A percentile compares a stretch with the other conserved stretches of the same genome.
phyloP scores from a whole-genome alignment of 2,113 vertebrate species.

The Plotosus lineatus region DNA sequence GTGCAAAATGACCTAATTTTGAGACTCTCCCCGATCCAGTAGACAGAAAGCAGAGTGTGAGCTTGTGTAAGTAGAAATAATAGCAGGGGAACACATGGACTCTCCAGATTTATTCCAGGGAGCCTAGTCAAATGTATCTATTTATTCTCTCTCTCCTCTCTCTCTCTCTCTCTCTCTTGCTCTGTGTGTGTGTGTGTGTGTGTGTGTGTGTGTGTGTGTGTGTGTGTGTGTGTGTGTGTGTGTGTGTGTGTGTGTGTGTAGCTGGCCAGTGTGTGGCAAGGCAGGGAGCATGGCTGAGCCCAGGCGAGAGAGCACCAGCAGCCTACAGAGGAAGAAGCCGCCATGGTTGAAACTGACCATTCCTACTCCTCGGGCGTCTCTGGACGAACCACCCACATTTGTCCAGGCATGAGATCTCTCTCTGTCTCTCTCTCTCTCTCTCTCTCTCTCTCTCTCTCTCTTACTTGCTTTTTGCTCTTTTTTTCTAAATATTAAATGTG shows the following conservation, averaged over 20 bases:
- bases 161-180: background rate
- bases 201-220: slow-evolving; percentile 54
- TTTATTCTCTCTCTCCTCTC: slow-evolving; percentile 5
- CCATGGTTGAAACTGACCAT: slow-evolving; percentile 96
- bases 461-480: background rate
- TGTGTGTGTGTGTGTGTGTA: slow-evolving; percentile 37
- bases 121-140: background rate
- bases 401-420: slow-evolving; percentile 74
- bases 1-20: background rate
- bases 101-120: background rate
- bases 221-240: slow-evolving; percentile 37
- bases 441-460: background rate
- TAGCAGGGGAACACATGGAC: background rate
- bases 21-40: background rate
- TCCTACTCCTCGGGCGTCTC: slow-evolving; percentile 69
- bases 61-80: background rate
- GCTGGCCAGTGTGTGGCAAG: slow-evolving; percentile 72
- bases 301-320: slow-evolving; percentile 89
- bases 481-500: too few relatives aligned
- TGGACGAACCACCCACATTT: slow-evolving; percentile 80
- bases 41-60: background rate
- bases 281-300: slow-evolving; percentile 84
- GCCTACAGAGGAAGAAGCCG: slow-evolving; percentile 95
- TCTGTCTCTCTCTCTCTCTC: background rate
- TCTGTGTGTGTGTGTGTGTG: background rate